Evolutionary conservation across 2,888 invertebrate genomes (phyloP), one percentile per base, ranked within the genome.

Genomic region (Ennomos fuscantarius): DNA sequence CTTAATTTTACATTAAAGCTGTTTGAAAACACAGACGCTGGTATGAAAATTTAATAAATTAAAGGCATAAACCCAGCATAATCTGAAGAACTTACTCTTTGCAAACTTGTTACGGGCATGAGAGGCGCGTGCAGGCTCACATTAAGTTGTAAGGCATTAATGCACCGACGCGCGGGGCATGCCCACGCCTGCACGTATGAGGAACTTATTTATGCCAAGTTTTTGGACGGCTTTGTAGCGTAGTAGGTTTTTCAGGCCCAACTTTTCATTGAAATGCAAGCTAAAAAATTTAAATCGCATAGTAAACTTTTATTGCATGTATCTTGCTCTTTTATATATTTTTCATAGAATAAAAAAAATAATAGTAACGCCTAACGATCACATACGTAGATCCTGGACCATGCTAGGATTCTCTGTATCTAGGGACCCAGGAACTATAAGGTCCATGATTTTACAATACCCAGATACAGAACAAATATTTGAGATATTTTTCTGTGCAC

Each of bases 121-220:
- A 84, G 83, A 78, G 75, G 81, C 68, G 82, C 76, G 69, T 84
- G 86, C 84, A 74, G 72, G 82, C 81, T 74, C 74, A 86, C 87
- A 88, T 87, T 85, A 88, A 88, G 82, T 85, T 83, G 74, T 81
- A 81, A 69, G 79, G 81, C 83, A 89, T 89, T 89, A 88, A 87
- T 87, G 87, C 89, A 82, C 76, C 79, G 71, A 71, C 82, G 84
- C 81, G 83, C 73, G 75, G 70, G 68, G 77, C 82, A 81, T 84
- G 82, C 74, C 81, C 82, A 74, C 68, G 80, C 79, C 72, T 76
- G 64, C 70, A 63, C 73, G 73, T 75, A 74, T 66, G 69, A 73
- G 64, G 68, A 76, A 79, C 73, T 77, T 78, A 78, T 74, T 24
- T 76, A 74, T 69, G 60, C 65, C 45, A 69, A 71, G 66, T 70